Conservation (phyloP, 2,113 vertebrate species). For the Salvelinus alpinus region DNA sequence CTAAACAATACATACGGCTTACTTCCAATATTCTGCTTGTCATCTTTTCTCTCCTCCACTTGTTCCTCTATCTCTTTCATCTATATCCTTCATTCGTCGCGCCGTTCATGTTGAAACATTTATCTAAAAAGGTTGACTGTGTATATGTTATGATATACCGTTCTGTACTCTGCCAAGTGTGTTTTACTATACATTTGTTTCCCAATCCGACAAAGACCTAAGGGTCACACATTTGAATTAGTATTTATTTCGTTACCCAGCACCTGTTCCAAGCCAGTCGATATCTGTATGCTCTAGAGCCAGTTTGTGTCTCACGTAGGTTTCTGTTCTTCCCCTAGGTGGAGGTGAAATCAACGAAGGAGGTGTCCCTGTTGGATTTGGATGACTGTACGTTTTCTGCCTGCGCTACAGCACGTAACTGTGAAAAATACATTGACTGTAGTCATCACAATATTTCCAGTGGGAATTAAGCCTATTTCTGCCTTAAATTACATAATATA, state of each 20-base stretch:
- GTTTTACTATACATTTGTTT: too few relatives aligned
- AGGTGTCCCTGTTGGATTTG: constrained; percentile 87
- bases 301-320: not conserved
- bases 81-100: not conserved
- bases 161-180: too few relatives aligned
- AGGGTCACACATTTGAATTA: too few relatives aligned
- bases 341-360: constrained; percentile 74
- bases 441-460: too few relatives aligned
- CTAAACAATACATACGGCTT: not conserved
- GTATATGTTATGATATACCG: too few relatives aligned
- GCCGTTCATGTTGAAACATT: too few relatives aligned
- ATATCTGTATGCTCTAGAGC: not conserved
- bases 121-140: not conserved
- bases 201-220: too few relatives aligned
- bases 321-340: constrained; percentile 61
- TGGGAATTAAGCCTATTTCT: too few relatives aligned
- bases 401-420: not conserved
- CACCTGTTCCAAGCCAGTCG: too few relatives aligned
- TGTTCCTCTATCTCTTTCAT: not conserved
- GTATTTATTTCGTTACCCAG: too few relatives aligned
- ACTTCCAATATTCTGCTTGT: not conserved
- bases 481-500: too few relatives aligned
- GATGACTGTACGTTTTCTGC: constrained; percentile 87
- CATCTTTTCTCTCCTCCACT: not conserved
- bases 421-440: too few relatives aligned